Percentiles rank a stretch among this genome's conserved stretches.
Evolutionary conservation across 2,888 invertebrate species (phyloP).

Genomic region (Lithophane semibrunnea): DNA sequence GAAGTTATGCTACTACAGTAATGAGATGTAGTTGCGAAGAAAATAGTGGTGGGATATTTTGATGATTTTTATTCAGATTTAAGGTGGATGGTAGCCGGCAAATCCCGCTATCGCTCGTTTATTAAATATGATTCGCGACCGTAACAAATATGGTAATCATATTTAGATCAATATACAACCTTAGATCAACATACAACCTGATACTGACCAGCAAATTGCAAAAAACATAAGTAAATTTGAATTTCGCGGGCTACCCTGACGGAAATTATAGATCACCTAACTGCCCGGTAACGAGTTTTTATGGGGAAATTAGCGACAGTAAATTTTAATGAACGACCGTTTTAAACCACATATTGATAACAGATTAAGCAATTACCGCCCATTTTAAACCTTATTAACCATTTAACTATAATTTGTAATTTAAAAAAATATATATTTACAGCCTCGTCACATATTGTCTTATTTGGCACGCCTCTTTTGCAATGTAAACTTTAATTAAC

Average conservation of each 20-base stretch:
- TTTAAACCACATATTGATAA: conserved; percentile 14
- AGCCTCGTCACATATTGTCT: conserved; percentile 32
- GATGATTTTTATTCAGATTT: neutral
- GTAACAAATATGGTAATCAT: no score
- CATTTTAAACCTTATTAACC: conserved; percentile 26
- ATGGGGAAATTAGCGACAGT: conserved; percentile 17
- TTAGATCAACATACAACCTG: no score
- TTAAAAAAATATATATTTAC: conserved; percentile 39
- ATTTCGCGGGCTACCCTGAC: no score
- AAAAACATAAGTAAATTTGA: no score
- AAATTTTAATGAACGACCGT: neutral
- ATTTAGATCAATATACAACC: no score
- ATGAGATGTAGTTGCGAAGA: neutral
- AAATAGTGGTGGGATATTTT: neutral
- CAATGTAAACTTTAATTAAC: conserved; percentile 45
- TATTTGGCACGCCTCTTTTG: conserved; percentile 47
- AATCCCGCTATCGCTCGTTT: no score
- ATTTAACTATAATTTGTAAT: conserved; percentile 27
- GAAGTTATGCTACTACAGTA: neutral
- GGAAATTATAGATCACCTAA: neutral
- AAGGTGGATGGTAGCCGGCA: no score
- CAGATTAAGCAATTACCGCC: conserved; percentile 40
- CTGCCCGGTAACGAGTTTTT: neutral
- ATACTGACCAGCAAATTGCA: no score
- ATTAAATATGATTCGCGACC: no score